Evolutionary conservation across 2,113 vertebrate species (phyloP), one percentile per base, ranked within the genome.

Genomic region (Forbesichthys papilliferus): DNA sequence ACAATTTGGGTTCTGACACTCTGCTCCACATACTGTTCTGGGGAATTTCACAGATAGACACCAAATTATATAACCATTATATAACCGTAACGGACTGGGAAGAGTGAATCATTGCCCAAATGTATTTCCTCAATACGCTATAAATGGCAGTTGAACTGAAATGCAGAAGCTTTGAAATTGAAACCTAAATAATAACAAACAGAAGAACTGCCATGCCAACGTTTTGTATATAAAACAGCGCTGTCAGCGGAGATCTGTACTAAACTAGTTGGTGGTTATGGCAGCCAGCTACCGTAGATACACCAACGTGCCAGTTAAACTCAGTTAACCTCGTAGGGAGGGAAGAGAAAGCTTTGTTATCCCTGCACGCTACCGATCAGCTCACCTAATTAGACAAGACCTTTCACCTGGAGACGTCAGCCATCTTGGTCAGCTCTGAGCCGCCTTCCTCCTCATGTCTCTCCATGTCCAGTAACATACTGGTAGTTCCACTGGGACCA

Each of bases 401-500:
- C 47, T 64, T 8, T 54, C 63, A 57, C 62, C 59, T 56, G 70
- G 66, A 60, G 8, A n/a, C 54, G 51, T 47, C 68, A 74, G 64
- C 68, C n/a, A 58, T 36, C 66, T 76, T 61, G 55, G 69, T 77
- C 64, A 64, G 58, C 62, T 63, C 20, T 14, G 54, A 64, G 48
- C 73, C 53, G 60, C 59, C 67, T 63, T 59, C 66, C 65, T 56
- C 69, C 66, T 36, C 49, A 18, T 9, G 51, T 61, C 66, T 55
- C 68, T 61, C 68, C 47, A 11, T 64, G 67, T 75, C 67, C 61
- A 69, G 78, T 71, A 66, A 68, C 62, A 42, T 79, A 51, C 49
- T 51, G 75, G 80, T 78, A 81, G 27, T 27, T 71, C 57, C 57
- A 62, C 76, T 61, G 74, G 74, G 71, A 77, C 12, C 1, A 3